Percentiles rank a stretch among this genome's conserved stretches.
Evolutionary conservation across 2,113 vertebrate species (phyloP).

Genomic region (Chamaea fasciata): DNA sequence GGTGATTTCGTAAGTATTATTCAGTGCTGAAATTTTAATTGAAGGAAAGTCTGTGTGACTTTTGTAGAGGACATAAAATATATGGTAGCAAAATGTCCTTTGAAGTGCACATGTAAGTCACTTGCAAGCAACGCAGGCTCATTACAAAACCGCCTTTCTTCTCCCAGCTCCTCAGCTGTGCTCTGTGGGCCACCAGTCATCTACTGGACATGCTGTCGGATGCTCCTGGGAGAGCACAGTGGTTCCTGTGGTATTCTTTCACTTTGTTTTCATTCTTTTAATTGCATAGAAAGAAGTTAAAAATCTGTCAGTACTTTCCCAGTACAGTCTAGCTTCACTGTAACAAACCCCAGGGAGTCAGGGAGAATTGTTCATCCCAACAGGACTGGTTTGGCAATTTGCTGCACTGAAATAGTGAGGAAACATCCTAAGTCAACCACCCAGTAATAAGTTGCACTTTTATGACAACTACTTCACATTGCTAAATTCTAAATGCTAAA

Average conservation of each 20-base stretch:
- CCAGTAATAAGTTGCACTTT: neutral
- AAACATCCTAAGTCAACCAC: neutral
- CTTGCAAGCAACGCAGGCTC: neutral
- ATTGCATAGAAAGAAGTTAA: neutral
- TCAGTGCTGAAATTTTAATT: neutral
- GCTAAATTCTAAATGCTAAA: neutral
- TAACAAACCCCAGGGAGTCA: neutral
- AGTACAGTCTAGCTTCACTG: neutral
- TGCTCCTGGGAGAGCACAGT: neutral
- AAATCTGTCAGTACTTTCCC: slow-evolving; percentile 1
- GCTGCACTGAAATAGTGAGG: neutral
- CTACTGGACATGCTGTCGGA: neutral
- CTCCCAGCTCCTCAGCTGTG: neutral
- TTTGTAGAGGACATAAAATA: neutral
- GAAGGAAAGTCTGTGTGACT: neutral
- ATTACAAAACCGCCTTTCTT: neutral
- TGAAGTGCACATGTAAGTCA: neutral
- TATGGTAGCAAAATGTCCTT: neutral
- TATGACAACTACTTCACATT: neutral
- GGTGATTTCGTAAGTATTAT: neutral
- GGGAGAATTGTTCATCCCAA: neutral
- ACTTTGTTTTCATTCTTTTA: neutral
- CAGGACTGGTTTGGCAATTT: neutral
- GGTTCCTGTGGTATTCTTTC: neutral
- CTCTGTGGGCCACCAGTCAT: neutral